Evolutionary conservation across 2,888 invertebrate genomes (phyloP).

Genomic region (Nephrotoma flavescens): DNA sequence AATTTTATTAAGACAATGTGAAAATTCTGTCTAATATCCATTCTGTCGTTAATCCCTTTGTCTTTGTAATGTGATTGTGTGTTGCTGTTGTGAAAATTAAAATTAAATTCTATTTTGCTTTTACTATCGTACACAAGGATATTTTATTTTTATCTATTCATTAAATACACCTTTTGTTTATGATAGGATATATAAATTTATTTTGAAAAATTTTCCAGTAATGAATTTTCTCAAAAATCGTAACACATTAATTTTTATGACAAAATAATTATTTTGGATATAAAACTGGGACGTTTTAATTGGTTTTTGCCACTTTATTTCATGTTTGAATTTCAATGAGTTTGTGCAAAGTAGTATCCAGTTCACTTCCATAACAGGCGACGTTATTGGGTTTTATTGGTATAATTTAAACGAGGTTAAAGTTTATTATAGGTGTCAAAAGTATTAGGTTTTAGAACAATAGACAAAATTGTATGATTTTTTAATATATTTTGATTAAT

Average conservation of each 20-base stretch:
- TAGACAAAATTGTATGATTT: background rate
- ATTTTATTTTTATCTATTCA: background rate
- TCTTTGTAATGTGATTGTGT: background rate
- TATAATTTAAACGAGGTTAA: background rate
- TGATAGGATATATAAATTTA: background rate
- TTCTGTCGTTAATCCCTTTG: background rate
- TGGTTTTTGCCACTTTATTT: background rate
- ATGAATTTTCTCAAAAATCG: background rate
- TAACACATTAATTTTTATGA: background rate
- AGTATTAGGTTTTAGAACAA: background rate
- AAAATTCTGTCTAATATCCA: background rate
- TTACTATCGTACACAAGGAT: background rate
- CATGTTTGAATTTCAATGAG: background rate
- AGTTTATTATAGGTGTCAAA: background rate
- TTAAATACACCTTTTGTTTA: background rate
- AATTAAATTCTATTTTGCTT: background rate
- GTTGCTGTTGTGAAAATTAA: background rate
- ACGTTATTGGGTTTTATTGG: background rate
- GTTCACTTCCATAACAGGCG: no score
- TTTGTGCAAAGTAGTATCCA: background rate
- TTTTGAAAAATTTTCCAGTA: background rate
- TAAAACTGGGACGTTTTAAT: background rate
- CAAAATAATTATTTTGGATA: background rate
- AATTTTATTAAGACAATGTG: background rate
- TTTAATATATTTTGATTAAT: background rate